Base-by-base conservation (phyloP, 1,140 invertebrate genomes). In the Choristoneura fumiferana region DNA sequence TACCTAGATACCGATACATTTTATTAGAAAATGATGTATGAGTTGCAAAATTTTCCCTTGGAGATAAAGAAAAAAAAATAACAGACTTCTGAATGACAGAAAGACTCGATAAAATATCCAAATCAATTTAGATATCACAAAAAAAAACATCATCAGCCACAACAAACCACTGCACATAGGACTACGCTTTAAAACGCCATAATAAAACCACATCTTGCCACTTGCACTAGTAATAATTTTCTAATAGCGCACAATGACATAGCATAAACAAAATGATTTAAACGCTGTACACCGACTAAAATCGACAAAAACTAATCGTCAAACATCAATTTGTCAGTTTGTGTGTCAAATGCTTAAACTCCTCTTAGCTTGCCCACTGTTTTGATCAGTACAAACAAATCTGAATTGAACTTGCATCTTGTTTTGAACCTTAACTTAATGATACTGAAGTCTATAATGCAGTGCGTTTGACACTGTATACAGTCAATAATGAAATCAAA, bases 401-500 rank as follows among this genome's bases (percentile, higher is more conserved):
- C 22, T 17, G 17, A 29, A 22, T 18, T 43, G 8, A 18, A 22
- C 43, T 22, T 22, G 22, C 12, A 22, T 13, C 12, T 17, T 49
- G n/a, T 49, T 45, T 45, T 13, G 43, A 49, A 33, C 3, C 12
- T 3, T 3, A 17, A 49, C 17, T 17, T 22, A 22, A 13, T 8
- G 10, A n/a, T 9, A 49, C 10, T 33, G n/a, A n/a, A 18, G 3
- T 12, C 10, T n/a, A 18, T 13, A 22, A n/a, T 49, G 35, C 3
- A 9, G 0, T 49, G 10, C n/a, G 18, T 49, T 12, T 1, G 3
- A 3, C 8, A n/a, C 2, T 49, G 43, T 13, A 36, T 36, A 63
- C 37, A 64, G 69, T 74, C 70, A 71, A 75, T 73, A 76, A 64
- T 61, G 69, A 67, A 76, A 77, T 74, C 69, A 72, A 73, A 72